Conservation (phyloP, 2,113 vertebrate species). For the Marmota flaviventris region DNA sequence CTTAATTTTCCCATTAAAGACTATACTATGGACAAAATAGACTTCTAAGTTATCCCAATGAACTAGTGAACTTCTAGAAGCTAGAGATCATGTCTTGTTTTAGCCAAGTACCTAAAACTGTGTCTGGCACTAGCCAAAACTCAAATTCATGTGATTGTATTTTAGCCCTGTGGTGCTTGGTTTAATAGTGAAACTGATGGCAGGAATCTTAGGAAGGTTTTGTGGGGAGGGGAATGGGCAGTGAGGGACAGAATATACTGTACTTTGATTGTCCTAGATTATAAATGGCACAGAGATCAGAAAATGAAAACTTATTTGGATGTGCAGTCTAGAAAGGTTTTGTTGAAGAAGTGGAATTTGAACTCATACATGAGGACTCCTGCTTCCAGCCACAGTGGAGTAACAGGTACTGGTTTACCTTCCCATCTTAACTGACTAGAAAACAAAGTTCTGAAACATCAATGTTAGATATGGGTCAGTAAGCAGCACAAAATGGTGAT, state of each 20-base stretch:
- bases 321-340: slow-evolving; percentile 11
- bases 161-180: not conserved
- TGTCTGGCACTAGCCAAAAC: not conserved
- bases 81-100: slow-evolving; percentile 13
- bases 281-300: not conserved
- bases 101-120: not conserved
- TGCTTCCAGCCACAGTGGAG: not conserved
- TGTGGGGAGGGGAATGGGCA: accelerated
- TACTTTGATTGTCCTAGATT: not conserved
- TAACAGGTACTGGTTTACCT: not conserved
- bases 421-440: not conserved
- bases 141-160: not conserved
- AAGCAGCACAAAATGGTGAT: not conserved
- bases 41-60: slow-evolving; percentile 16
- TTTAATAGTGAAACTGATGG: not conserved
- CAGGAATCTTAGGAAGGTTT: not conserved
- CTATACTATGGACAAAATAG: not conserved
- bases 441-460: slow-evolving; percentile 39
- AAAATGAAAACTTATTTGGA: not conserved
- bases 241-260: not conserved
- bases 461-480: slow-evolving; percentile 50
- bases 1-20: not conserved
- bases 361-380: slow-evolving; percentile 24
- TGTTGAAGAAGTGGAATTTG: slow-evolving; percentile 47
- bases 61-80: not conserved